phyloP scores from a whole-genome alignment of 2,113 vertebrate genomes.

The Podarcis muralis region DNA sequence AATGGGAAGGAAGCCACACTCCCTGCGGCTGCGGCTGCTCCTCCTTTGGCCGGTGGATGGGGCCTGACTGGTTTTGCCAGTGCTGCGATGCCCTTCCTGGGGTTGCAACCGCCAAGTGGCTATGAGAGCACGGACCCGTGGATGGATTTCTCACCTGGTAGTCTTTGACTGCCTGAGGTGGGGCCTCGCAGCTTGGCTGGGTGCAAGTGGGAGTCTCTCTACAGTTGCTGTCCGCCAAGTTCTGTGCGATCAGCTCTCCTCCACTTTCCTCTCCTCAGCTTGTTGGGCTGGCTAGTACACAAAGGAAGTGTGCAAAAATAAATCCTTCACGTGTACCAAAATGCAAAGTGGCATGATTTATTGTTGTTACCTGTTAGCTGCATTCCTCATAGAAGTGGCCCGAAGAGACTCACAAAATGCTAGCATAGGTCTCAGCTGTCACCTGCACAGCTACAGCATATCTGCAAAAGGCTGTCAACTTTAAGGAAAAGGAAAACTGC shows the following conservation, averaged over 20 bases:
- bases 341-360: not conserved
- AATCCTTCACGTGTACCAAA: not conserved
- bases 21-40: no score
- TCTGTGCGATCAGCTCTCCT: not conserved
- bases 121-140: not conserved
- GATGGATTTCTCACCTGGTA: not conserved
- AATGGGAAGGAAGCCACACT: not conserved
- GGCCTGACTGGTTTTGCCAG: not conserved
- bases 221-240: not conserved
- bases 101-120: not conserved
- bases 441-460: not conserved
- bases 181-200: not conserved
- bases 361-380: no score
- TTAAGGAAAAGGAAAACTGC: no score
- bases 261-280: not conserved
- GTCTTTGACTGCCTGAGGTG: not conserved
- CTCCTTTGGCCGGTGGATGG: not conserved
- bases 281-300: not conserved
- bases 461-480: not conserved
- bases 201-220: not conserved
- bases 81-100: not conserved
- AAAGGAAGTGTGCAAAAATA: not conserved
- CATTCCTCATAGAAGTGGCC: no score
- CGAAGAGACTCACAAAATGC: no score
- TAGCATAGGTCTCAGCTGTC: not conserved